phyloP scores from a whole-genome alignment of 2,797 vertebrate species.

The Gephyroberyx darwinii region DNA sequence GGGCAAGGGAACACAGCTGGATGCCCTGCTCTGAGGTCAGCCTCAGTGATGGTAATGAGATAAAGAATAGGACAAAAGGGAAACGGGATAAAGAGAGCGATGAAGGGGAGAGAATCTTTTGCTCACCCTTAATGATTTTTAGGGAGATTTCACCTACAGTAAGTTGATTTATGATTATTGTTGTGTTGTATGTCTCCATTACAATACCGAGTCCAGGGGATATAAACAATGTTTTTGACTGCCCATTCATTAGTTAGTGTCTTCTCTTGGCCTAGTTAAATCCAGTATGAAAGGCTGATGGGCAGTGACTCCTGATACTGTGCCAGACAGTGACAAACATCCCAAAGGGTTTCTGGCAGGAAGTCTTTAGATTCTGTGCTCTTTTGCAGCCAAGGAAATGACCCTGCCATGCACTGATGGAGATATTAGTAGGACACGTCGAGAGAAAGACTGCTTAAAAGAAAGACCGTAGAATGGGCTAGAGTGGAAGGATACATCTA shows the following conservation, averaged over 20 bases:
- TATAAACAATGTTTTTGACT: constrained; percentile 45
- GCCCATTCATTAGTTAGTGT: constrained; percentile 59
- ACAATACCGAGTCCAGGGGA: constrained; percentile 35
- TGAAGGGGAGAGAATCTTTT: constrained; percentile 66
- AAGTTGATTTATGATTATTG: constrained; percentile 76
- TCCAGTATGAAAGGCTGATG: constrained; percentile 57
- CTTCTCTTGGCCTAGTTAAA: constrained; percentile 65
- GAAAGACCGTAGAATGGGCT: constrained; percentile 15
- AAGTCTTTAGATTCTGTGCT: constrained; percentile 57
- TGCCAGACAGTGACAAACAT: constrained; percentile 68
- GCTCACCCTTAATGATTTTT: constrained; percentile 65
- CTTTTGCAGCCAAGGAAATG: constrained; percentile 43
- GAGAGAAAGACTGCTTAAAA: constrained; percentile 14
- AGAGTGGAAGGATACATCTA: constrained; percentile 34
- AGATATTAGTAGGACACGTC: constrained; percentile 36
- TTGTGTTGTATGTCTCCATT: constrained; percentile 60
- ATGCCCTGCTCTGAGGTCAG: constrained; percentile 67
- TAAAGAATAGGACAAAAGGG: constrained; percentile 79
- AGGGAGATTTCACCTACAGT: constrained; percentile 72
- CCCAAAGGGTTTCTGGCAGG: constrained; percentile 56
- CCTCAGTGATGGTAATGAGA: constrained; percentile 83
- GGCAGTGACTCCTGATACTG: constrained; percentile 62
- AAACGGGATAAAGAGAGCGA: constrained; percentile 68
- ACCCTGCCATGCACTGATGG: constrained; percentile 41
- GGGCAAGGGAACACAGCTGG: constrained; percentile 75